These are phyloP conservation scores for Antheraea yamamai DNA, from an alignment of 2,888 invertebrate genomes.

Conservation along the genomic window DNA sequence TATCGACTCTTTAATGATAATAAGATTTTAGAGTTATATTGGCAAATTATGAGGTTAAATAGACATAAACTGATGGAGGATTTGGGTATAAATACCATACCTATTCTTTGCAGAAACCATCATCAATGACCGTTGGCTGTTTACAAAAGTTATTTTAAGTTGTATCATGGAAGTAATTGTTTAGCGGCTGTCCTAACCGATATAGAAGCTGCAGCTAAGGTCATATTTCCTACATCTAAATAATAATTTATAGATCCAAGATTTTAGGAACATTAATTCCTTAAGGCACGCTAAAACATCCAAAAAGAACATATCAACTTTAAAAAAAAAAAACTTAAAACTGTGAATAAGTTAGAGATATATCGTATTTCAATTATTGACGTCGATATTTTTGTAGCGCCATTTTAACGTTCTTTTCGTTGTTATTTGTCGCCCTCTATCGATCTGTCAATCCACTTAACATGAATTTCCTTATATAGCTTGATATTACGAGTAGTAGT, in stretches of 20 bases:
- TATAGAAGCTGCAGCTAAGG: neutral
- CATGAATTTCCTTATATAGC: conserved; percentile 38
- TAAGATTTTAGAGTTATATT: neutral
- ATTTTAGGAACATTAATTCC: neutral
- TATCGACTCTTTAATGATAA: neutral
- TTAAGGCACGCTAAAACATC: neutral
- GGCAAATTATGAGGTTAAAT: neutral
- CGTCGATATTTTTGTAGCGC: neutral
- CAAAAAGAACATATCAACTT: neutral
- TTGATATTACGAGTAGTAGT: conserved; percentile 37
- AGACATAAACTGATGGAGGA: neutral
- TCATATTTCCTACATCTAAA: neutral
- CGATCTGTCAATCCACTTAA: conserved; percentile 48
- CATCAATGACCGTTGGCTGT: neutral
- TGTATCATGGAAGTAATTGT: neutral
- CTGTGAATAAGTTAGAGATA: neutral
- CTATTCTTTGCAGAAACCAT: neutral
- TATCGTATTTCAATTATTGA: neutral
- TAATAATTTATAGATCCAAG: neutral
- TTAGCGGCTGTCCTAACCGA: neutral
- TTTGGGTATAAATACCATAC: neutral
- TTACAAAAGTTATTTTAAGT: neutral
- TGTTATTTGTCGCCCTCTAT: conserved; percentile 26
- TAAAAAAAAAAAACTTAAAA: neutral
- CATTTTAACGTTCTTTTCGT: neutral